These are phyloP conservation scores for Falcaria lacertinaria DNA, from an alignment of 2,888 invertebrate species.

Conservation along the genomic window DNA sequence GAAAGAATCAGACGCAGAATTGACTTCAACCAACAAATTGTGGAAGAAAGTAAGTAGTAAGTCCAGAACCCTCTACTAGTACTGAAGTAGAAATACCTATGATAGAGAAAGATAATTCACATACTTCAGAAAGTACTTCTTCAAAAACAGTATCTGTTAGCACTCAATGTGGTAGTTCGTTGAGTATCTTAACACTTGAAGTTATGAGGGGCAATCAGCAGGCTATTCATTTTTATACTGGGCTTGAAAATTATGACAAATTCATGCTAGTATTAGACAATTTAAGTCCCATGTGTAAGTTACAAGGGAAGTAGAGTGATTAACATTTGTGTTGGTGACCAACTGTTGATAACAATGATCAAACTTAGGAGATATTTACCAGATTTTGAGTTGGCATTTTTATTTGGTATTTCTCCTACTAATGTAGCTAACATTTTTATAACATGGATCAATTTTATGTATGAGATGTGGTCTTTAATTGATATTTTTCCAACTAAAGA, in stretches of 20 bases:
- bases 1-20: background rate
- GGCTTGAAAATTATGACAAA: too few relatives aligned
- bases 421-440: too few relatives aligned
- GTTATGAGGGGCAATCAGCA: background rate
- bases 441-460: too few relatives aligned
- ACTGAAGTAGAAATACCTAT: background rate
- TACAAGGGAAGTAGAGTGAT: conserved; percentile 7
- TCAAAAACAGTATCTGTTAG: background rate
- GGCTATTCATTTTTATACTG: background rate
- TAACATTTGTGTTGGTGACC: conserved; percentile 6
- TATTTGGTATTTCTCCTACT: conserved; percentile 11
- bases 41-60: background rate
- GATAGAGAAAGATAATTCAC: too few relatives aligned
- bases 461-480: conserved; percentile 8
- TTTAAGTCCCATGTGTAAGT: conserved; percentile 7
- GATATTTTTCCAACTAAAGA: conserved; percentile 11
- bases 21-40: background rate
- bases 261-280: conserved; percentile 7
- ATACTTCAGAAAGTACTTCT: background rate
- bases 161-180: background rate
- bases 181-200: background rate
- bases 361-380: conserved; percentile 11
- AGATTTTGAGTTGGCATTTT: conserved; percentile 9
- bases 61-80: too few relatives aligned
- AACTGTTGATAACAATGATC: conserved; percentile 11